Conservation (phyloP, 2,797 vertebrate species). For the Brotula barbata region DNA sequence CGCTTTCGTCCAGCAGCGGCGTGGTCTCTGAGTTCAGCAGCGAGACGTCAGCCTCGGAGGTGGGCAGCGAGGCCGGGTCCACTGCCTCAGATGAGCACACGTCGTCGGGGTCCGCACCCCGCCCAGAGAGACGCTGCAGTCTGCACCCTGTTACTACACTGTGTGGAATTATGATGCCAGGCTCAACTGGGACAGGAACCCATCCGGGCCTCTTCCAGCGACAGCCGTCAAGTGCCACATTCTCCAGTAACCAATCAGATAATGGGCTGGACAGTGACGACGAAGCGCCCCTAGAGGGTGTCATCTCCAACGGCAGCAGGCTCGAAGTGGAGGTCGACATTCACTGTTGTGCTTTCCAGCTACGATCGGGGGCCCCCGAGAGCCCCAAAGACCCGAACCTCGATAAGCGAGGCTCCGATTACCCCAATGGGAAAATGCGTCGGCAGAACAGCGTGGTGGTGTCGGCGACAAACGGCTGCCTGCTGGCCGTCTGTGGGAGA, state of each 20-base stretch:
- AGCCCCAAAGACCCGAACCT: conserved; percentile 63
- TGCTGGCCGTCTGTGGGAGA: conserved; percentile 81
- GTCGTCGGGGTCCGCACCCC: conserved; percentile 70
- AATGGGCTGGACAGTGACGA: conserved; percentile 96
- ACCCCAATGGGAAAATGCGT: conserved; percentile 75
- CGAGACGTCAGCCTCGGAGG: conserved; percentile 92
- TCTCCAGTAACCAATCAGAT: conserved; percentile 96
- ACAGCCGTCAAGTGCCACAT: conserved; percentile 90
- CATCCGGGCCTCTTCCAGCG: conserved; percentile 86
- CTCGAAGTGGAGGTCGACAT: conserved; percentile 97
- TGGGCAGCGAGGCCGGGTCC: conserved; percentile 95
- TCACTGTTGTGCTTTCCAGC: conserved; percentile 91
- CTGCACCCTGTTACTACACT: conserved; percentile 84
- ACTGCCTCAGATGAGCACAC: conserved; percentile 93
- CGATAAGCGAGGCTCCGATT: conserved; percentile 71
- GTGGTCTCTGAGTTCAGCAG: conserved; percentile 92
- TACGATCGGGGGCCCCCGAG: conserved; percentile 74
- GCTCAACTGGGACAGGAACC: conserved; percentile 39
- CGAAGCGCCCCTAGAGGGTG: conserved; percentile 90
- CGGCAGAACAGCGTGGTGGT: conserved; percentile 90
- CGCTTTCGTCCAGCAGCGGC: conserved; percentile 88
- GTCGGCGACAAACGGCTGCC: conserved; percentile 82
- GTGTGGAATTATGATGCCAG: conserved; percentile 69
- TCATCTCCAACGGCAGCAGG: conserved; percentile 93
- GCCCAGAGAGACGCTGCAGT: conserved; percentile 90